Conservation (phyloP, 2,113 vertebrate species). For the Peromyscus maniculatus region DNA sequence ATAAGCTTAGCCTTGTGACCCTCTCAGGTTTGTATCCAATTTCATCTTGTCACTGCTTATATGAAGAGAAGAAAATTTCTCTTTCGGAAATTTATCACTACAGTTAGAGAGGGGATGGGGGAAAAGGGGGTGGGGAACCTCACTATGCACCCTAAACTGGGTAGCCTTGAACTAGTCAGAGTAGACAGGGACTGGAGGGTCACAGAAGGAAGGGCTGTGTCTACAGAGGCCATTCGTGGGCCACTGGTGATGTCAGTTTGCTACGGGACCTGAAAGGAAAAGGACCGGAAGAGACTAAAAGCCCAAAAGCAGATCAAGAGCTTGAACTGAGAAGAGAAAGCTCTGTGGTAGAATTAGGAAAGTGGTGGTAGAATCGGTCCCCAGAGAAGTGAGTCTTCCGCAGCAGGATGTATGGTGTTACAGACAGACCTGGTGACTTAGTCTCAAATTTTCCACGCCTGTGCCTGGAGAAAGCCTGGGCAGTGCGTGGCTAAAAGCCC, state of each 20-base stretch:
- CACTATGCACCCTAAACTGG: not conserved
- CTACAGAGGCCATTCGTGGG: not conserved
- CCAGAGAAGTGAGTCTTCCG: not conserved
- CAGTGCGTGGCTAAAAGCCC: not conserved
- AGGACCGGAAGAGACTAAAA: not conserved
- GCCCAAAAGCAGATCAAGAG: not conserved
- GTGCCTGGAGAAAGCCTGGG: not conserved
- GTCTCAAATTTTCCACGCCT: not conserved
- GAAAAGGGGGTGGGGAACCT: too few species aligned
- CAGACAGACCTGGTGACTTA: not conserved
- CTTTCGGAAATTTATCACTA: not conserved
- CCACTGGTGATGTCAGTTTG: not conserved
- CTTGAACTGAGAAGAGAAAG: not conserved
- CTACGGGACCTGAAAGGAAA: not conserved
- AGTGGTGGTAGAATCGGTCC: not conserved
- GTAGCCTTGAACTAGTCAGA: not conserved
- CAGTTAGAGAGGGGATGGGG: not conserved
- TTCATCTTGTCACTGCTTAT: not conserved
- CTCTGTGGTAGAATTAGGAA: not conserved
- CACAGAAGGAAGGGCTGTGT: not conserved
- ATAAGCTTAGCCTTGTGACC: not conserved
- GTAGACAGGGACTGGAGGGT: not conserved
- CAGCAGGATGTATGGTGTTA: not conserved
- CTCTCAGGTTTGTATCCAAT: not conserved
- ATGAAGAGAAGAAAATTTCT: not conserved